These are phyloP conservation scores for Baronia brevicornis DNA, from an alignment of 2,888 invertebrate species.

Conservation along the genomic window DNA sequence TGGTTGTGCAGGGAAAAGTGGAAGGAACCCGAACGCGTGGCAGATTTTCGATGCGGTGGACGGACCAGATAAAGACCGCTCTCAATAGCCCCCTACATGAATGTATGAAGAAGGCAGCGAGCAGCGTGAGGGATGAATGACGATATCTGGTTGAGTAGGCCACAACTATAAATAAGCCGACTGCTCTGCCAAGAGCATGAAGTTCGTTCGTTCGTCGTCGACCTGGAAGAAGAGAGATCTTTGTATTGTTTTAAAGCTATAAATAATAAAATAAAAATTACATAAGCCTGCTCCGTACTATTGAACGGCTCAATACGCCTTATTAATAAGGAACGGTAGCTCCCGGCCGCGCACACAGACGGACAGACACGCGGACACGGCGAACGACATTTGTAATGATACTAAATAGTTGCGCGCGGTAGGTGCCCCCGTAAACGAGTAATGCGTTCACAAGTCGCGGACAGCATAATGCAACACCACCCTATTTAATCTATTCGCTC, in stretches of 20 bases:
- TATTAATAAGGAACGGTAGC: conserved; percentile 72
- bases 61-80: no score
- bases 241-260: background rate
- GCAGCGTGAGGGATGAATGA: no score
- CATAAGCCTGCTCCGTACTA: conserved; percentile 32
- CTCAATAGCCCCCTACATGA: no score
- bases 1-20: no score
- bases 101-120: no score
- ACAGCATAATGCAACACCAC: conserved; percentile 25
- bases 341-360: conserved; percentile 38
- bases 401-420: conserved; percentile 73
- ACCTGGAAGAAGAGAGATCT: no score
- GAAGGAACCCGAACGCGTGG: no score
- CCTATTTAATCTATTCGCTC: background rate
- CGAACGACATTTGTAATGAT: conserved; percentile 71
- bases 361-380: conserved; percentile 54
- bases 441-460: conserved; percentile 53
- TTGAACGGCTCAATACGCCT: conserved; percentile 37
- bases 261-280: conserved; percentile 2
- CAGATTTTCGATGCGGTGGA: no score
- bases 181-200: background rate
- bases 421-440: conserved; percentile 62
- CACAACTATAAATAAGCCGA: background rate
- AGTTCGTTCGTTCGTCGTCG: no score
- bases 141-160: no score